Percentiles rank a stretch among this genome's conserved stretches.
phyloP scores from a whole-genome alignment of 2,797 vertebrate species.

The Lates japonicus region DNA sequence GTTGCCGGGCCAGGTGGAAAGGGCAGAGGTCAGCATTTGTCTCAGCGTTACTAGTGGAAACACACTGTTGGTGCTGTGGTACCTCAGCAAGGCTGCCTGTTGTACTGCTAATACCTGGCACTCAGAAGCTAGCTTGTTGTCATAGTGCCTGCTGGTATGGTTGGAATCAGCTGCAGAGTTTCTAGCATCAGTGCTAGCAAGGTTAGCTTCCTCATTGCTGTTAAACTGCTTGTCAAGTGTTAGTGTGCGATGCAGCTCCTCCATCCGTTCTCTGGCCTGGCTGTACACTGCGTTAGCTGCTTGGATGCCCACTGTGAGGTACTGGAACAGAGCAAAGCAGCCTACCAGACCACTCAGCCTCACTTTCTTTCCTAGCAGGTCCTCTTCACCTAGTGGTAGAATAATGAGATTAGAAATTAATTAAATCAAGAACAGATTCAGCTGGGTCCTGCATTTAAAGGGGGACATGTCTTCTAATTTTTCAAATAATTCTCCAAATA shows the following conservation, averaged over 20 bases:
- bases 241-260: constrained; percentile 53
- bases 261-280: constrained; percentile 80
- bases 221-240: constrained; percentile 8
- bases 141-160: neutral
- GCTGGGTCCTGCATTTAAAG: neutral
- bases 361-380: constrained; percentile 46
- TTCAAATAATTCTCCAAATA: neutral
- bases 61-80: constrained; percentile 86
- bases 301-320: constrained; percentile 92
- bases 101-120: constrained; percentile 88
- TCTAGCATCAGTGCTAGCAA: neutral
- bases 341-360: constrained; percentile 80
- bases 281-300: constrained; percentile 85
- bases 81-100: constrained; percentile 87
- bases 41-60: constrained; percentile 91
- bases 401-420: neutral
- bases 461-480: neutral
- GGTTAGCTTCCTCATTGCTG: neutral
- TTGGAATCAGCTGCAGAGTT: constrained; percentile 3
- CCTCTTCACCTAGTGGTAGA: constrained; percentile 30
- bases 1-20: constrained; percentile 87
- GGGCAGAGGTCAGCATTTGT: constrained; percentile 85
- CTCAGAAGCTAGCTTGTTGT: constrained; percentile 57
- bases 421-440: neutral
- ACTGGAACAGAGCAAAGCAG: constrained; percentile 95